Evolutionary conservation across 2,888 invertebrate species (phyloP), one percentile per base, ranked within the genome.

Genomic region (Athetis lepigone): DNA sequence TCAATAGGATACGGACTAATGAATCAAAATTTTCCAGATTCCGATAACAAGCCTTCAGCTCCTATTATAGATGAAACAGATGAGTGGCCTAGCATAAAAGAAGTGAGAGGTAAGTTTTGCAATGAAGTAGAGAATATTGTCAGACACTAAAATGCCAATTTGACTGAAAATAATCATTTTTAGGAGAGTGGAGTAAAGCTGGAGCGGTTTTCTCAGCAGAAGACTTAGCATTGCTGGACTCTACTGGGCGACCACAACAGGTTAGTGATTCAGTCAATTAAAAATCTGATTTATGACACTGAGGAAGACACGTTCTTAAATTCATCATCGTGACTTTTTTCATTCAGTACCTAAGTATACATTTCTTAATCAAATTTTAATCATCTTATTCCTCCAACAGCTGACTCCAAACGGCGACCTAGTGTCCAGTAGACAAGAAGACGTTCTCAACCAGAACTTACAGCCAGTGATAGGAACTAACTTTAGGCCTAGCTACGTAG

Each of bases 191-290:
- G 94, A 88, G 86, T 74, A 93, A 92, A 79, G 85, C 88, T n/a
- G 94, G 93, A 19, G 94, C 95, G 6, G 92, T 95, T 1, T 95
- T 95, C 75, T 95, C 95, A 16, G 94, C 95, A 19, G 94, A 95
- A 81, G 95, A 95, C 69, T 82, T 95, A 47, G 95, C 95, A 33
- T 82, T 95, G 13, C 79, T 95, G 39, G 95, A 95, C 71, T 89
- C 93, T 18, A 84, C 94, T 43, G 92, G 89, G n/a, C 83, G 88
- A 71, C 87, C 92, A 18, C 92, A 92, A 56, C 89, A 93, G 88
- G 92, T 92, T 75, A 73, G 61, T 47, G 16, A 8, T 6, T 25
- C 13, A 13, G n/a, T n/a, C n/a, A n/a, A n/a, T n/a, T n/a, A n/a
- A n/a, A n/a, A n/a, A n/a, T n/a, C n/a, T n/a, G n/a, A n/a, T n/a